phyloP scores from a whole-genome alignment of 2,888 invertebrate genomes.

The Escarpia spicata region DNA sequence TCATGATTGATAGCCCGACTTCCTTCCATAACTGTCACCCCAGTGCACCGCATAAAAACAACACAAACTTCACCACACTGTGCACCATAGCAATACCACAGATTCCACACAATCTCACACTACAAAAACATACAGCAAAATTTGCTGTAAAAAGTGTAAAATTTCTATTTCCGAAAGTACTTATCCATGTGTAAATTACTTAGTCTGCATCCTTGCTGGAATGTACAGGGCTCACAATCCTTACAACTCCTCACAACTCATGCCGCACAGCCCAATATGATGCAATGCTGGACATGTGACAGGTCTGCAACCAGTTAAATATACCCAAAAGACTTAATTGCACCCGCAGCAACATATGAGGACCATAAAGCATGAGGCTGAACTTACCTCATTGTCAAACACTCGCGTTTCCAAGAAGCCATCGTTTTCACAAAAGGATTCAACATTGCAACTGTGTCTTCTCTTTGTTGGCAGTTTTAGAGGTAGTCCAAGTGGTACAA shows the following conservation, averaged over 20 bases:
- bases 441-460: slow-evolving; percentile 5
- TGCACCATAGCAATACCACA: background rate
- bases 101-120: background rate
- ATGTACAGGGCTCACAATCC: background rate
- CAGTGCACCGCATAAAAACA: background rate
- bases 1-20: background rate
- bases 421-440: background rate
- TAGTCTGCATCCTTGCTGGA: background rate
- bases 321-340: background rate
- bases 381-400: background rate
- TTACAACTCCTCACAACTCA: background rate
- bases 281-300: background rate
- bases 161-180: background rate
- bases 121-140: background rate
- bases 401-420: background rate
- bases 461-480: background rate
- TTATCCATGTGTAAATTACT: background rate
- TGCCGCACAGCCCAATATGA: background rate
- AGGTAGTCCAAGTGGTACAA: background rate
- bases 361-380: background rate
- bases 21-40: too few relatives aligned
- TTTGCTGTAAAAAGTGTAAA: background rate
- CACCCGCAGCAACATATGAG: background rate
- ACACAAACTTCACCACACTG: background rate
- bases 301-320: background rate